These are phyloP conservation scores for Allolobophora icterica DNA, from an alignment of 2,888 invertebrate genomes.

Conservation along the genomic window DNA sequence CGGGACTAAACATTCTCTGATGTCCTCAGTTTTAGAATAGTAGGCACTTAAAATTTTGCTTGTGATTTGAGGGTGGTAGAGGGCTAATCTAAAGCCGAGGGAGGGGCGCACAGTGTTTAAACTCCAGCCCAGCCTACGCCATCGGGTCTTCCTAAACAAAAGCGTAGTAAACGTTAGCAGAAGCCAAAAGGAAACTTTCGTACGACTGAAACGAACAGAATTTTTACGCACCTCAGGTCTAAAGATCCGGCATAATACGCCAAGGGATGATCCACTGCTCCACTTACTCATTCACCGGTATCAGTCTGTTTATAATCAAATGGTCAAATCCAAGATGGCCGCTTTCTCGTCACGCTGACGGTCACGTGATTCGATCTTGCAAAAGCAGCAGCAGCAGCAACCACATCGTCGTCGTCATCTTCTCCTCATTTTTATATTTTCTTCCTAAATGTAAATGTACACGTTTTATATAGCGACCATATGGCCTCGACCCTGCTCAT, in stretches of 20 bases:
- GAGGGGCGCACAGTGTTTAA: not conserved
- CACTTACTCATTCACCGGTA: slow-evolving; percentile 17
- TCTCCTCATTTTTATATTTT: not conserved
- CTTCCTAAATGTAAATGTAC: too few relatives aligned
- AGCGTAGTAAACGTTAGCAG: not conserved
- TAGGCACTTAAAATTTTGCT: not conserved
- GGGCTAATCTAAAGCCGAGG: not conserved
- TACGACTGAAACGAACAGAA: not conserved
- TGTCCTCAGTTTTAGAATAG: not conserved
- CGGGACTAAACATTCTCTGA: not conserved
- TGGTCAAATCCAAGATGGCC: slow-evolving; percentile 14
- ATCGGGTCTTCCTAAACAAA: not conserved
- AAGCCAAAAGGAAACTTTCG: not conserved
- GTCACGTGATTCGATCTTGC: not conserved
- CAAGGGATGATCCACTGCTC: not conserved
- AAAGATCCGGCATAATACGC: slow-evolving; percentile 14
- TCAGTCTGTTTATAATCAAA: slow-evolving; percentile 17
- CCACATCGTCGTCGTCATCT: slow-evolving; percentile 17
- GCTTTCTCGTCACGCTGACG: not conserved
- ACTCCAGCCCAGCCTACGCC: not conserved
- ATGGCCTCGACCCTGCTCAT: too few relatives aligned
- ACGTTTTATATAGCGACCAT: too few relatives aligned
- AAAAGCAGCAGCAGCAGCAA: not conserved
- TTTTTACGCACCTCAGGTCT: not conserved
- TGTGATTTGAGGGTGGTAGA: not conserved